Percentiles rank a stretch among this genome's conserved stretches.
Conservation (phyloP, 1,140 invertebrate species). For the Dinoponera quadriceps region DNA sequence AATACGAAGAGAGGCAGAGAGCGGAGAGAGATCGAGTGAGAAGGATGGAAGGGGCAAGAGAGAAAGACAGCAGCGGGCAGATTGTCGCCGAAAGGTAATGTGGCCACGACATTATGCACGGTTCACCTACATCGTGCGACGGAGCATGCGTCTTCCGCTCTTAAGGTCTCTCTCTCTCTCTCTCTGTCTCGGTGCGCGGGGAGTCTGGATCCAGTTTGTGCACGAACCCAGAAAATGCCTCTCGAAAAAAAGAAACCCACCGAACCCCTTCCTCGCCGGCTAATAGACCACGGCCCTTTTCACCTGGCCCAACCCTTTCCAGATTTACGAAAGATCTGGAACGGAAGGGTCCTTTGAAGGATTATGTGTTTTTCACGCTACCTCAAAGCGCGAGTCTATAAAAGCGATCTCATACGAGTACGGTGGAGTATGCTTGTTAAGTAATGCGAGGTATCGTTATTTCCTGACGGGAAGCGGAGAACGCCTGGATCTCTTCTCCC, state of each 20-base stretch:
- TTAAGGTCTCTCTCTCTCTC: slow-evolving; percentile 51
- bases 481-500: background rate
- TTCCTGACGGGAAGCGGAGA: background rate
- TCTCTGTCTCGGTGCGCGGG: background rate
- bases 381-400: slow-evolving; percentile 33
- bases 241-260: slow-evolving; percentile 43
- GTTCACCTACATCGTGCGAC: slow-evolving; percentile 78
- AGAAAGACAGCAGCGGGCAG: slow-evolving; percentile 20
- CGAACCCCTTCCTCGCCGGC: slow-evolving; percentile 77
- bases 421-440: slow-evolving; percentile 11
- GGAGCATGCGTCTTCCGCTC: slow-evolving; percentile 68
- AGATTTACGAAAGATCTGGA: slow-evolving; percentile 61
- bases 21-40: background rate
- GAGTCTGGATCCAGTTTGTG: slow-evolving; percentile 80
- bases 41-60: slow-evolving; percentile 20
- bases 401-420: slow-evolving; percentile 32
- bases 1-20: background rate
- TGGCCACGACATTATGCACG: slow-evolving; percentile 73
- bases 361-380: slow-evolving; percentile 59
- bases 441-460: background rate
- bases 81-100: slow-evolving; percentile 70
- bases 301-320: slow-evolving; percentile 75
- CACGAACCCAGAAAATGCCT: slow-evolving; percentile 83
- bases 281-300: slow-evolving; percentile 73
- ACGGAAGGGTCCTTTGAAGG: slow-evolving; percentile 20